Percentiles rank a stretch among this genome's conserved stretches.
These are phyloP conservation scores for Nothura maculosa DNA, from an alignment of 2,797 vertebrate genomes.

Conservation along the genomic window DNA sequence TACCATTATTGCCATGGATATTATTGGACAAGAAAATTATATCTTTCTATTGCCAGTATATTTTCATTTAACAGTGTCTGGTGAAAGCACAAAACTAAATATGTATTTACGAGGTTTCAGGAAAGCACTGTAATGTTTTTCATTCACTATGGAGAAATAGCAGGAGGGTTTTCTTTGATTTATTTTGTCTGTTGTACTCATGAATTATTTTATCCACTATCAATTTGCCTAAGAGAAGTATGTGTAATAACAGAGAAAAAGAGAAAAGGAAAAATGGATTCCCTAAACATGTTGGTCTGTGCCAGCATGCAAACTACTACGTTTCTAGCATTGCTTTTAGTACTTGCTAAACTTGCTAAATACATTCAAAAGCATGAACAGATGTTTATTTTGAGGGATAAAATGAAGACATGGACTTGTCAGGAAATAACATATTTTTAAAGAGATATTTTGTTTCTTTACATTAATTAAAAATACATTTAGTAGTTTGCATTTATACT, in stretches of 20 bases:
- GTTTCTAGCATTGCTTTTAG: not conserved
- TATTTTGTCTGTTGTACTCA: not conserved
- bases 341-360: not conserved
- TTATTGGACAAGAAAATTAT: constrained; percentile 12
- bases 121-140: constrained; percentile 13
- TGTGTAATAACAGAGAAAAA: not conserved
- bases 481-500: not conserved
- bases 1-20: not conserved
- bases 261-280: not conserved
- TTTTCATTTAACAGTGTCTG: not conserved
- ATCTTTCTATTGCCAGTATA: constrained; percentile 22
- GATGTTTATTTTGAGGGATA: not conserved
- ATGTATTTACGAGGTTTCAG: not conserved
- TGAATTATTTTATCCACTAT: not conserved
- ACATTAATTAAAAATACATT: not conserved
- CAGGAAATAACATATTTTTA: not conserved
- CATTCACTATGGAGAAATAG: not conserved
- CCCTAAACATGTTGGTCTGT: not conserved
- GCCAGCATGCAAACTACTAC: not conserved
- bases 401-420: not conserved
- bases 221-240: not conserved
- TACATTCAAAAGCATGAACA: not conserved
- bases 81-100: not conserved
- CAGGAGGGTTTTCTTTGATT: not conserved
- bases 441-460: not conserved